Evolutionary conservation across 2,888 invertebrate species (phyloP).

Genomic region (Microdon myrmicae): DNA sequence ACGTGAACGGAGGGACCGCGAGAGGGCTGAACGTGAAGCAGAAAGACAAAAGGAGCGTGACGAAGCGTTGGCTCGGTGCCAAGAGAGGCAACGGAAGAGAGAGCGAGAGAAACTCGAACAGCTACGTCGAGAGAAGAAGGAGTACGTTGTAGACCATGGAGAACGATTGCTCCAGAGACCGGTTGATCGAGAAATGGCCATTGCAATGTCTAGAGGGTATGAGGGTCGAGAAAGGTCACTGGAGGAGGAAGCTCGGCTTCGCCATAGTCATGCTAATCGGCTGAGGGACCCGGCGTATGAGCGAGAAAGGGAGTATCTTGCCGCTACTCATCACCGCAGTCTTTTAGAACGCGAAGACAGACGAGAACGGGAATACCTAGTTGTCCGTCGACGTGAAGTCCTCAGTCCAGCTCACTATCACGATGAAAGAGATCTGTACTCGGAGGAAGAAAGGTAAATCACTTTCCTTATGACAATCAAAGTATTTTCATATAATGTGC

Average conservation of each 20-base stretch:
- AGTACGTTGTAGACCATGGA: slow-evolving; percentile 62
- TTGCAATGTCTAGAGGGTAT: slow-evolving; percentile 68
- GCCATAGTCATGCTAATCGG: slow-evolving; percentile 31
- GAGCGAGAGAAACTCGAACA: slow-evolving; percentile 67
- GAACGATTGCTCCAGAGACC: slow-evolving; percentile 74
- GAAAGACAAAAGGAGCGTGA: slow-evolving; percentile 73
- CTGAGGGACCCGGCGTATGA: slow-evolving; percentile 60
- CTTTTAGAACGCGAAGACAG: slow-evolving; percentile 61
- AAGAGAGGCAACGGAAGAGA: slow-evolving; percentile 72
- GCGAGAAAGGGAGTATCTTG: slow-evolving; percentile 58
- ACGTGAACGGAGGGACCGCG: slow-evolving; percentile 70
- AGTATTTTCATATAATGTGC: neutral
- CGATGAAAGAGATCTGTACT: slow-evolving; percentile 61
- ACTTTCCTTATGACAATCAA: neutral
- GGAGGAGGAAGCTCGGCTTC: slow-evolving; percentile 57
- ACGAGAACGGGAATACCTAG: slow-evolving; percentile 60
- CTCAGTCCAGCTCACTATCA: slow-evolving; percentile 63
- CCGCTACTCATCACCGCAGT: slow-evolving; percentile 57
- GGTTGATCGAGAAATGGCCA: slow-evolving; percentile 73
- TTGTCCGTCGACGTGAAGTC: slow-evolving; percentile 59
- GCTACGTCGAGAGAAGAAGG: slow-evolving; percentile 66
- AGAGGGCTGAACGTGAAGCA: slow-evolving; percentile 70
- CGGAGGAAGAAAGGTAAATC: slow-evolving; percentile 61
- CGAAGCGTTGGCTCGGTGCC: slow-evolving; percentile 75
- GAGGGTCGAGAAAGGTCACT: slow-evolving; percentile 63